Percentiles rank a stretch among this genome's conserved stretches.
These are phyloP conservation scores for Polypedilum pembai DNA, from an alignment of 1,140 invertebrate species.

Conservation along the genomic window DNA sequence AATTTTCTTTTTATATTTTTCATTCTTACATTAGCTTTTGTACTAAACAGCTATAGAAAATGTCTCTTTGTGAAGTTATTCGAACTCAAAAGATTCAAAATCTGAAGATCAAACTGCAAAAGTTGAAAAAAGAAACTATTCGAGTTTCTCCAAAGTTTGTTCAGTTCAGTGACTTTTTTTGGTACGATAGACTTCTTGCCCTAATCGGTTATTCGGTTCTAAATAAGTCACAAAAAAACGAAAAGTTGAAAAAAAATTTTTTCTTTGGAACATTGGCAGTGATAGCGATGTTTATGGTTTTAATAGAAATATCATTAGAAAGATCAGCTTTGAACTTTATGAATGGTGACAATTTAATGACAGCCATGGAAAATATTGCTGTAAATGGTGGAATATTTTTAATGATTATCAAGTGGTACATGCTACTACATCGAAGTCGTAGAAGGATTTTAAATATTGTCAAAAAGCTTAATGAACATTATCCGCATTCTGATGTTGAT, in stretches of 20 bases:
- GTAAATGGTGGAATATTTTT: background rate
- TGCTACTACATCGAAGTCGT: too few relatives aligned
- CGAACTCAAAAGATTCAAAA: too few relatives aligned
- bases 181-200: background rate
- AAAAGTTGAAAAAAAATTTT: background rate
- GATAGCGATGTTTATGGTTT: background rate
- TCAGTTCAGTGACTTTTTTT: background rate
- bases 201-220: background rate
- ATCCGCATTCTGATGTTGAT: background rate
- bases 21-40: too few relatives aligned
- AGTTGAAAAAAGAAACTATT: too few relatives aligned
- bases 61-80: background rate
- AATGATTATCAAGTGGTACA: background rate
- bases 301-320: background rate
- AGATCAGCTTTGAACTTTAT: background rate
- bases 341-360: too few relatives aligned
- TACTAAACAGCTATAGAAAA: background rate
- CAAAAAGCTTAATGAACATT: background rate
- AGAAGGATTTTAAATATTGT: background rate
- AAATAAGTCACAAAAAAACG: background rate
- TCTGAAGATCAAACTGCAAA: too few relatives aligned
- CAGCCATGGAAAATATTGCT: background rate
- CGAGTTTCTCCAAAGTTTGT: background rate
- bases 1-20: too few relatives aligned
- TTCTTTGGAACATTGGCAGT: background rate